phyloP scores from a whole-genome alignment of 2,113 vertebrate species.

The Notechis scutatus region DNA sequence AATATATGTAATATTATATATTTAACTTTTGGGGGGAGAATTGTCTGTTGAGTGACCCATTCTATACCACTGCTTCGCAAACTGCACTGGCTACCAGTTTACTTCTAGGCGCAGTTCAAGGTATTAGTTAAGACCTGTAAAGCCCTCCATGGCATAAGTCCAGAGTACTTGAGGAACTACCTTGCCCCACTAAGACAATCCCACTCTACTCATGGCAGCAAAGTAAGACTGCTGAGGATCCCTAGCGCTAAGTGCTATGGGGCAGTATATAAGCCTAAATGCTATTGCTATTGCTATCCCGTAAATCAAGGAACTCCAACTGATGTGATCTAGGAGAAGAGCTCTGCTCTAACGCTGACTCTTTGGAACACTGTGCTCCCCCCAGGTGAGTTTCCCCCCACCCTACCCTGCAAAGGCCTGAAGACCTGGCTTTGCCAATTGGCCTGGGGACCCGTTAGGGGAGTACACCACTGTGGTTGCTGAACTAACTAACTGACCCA shows the following conservation, averaged over 20 bases:
- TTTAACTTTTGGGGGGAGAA: too few species aligned
- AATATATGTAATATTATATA: too few species aligned
- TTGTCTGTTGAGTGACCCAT: too few species aligned
- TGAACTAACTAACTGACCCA: neutral
- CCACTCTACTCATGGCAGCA: neutral
- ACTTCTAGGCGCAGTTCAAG: neutral
- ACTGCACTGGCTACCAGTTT: too few species aligned
- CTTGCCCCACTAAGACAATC: neutral
- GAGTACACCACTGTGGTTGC: neutral
- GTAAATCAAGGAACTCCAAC: neutral
- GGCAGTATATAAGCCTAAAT: neutral
- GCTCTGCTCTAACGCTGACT: neutral
- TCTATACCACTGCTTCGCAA: too few species aligned
- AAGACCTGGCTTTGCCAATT: neutral
- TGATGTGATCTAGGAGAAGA: neutral
- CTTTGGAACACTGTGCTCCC: neutral
- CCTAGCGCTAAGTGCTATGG: neutral
- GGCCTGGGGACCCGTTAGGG: neutral
- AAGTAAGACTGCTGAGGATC: neutral
- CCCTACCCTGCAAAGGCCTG: neutral
- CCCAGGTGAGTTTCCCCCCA: neutral
- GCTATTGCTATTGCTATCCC: neutral
- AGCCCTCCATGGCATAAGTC: neutral
- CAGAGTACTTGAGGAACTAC: neutral
- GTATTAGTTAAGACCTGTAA: neutral